Base-by-base conservation (phyloP, 30 jellyfish, hydroid and myxozoan genomes). In the Cassiopea xamachana region DNA sequence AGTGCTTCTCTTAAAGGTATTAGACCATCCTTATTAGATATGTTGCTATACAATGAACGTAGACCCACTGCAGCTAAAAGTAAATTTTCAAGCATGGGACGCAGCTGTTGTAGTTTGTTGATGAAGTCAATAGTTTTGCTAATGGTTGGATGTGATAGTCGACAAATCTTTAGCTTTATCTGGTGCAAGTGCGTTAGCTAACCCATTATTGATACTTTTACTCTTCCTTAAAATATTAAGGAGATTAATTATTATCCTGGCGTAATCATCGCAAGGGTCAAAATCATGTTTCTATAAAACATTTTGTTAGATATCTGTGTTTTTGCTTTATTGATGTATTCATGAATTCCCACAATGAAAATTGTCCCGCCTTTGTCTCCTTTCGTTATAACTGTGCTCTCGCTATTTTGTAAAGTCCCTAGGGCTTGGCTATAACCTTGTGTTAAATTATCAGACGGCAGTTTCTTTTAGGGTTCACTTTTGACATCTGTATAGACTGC, bases 281-380 rank as follows among this genome's bases (percentile, higher is more conserved):
- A n/a, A 3, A 73, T 73, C 82, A 27, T 7, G 59, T 73, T 27
- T 44, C 27, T 73, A 39, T 6, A 73, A 27, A 39, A 73, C 5
- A 2, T 7, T 39, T 73, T 73, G 46, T 39, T 73, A 10, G 43
- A 67, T 46, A 79, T 1, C 64, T 79, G 88, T 55, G 19, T 79
- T 10, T 79, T 15, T 50, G 79, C 88, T 5, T 79, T 67, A 62
- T 79, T 79, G 50, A 48, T n/a, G n/a, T n/a, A n/a, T n/a, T n/a
- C n/a, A n/a, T n/a, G n/a, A n/a, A n/a, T n/a, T n/a, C n/a, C n/a
- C n/a, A n/a, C n/a, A n/a, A 79, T 79, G 74, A 79, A 51, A 7
- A 48, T 61, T 48, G 84, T 67, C 12, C 84, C 84, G 12, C 70
- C 84, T 48, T 79, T 79, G 13, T 79, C 88, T 17, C 79, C 88